phyloP scores from a whole-genome alignment of 2,113 vertebrate genomes.

The Pipra filicauda region DNA sequence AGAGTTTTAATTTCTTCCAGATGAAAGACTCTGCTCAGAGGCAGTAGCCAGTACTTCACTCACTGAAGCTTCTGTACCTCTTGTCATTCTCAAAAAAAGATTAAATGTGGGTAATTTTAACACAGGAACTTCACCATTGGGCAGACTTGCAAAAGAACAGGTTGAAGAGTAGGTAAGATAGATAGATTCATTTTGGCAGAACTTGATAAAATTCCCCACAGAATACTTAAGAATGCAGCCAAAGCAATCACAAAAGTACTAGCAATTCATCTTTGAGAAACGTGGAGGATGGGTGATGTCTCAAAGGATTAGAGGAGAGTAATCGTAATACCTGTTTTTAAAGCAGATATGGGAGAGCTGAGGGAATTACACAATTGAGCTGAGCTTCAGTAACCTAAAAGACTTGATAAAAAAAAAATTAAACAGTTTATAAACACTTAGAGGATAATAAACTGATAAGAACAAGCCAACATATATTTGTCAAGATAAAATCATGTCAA shows the following conservation, averaged over 20 bases:
- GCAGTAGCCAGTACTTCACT: not conserved
- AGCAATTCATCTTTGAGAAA: slow-evolving; percentile 21
- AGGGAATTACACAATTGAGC: not conserved
- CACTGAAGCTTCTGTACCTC: not conserved
- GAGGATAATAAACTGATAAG: slow-evolving; percentile 7
- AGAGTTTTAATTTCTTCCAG: not conserved
- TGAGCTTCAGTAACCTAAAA: not conserved
- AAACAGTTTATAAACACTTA: not conserved
- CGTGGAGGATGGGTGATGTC: not conserved
- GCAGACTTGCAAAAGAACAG: not conserved
- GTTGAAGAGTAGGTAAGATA: not conserved
- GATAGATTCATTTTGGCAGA: slow-evolving; percentile 15
- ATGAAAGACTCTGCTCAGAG: not conserved
- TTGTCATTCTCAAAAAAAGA: not conserved
- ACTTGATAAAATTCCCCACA: slow-evolving; percentile 8
- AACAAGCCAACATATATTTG: not conserved
- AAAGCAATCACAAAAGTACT: slow-evolving; percentile 29
- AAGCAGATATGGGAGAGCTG: not conserved
- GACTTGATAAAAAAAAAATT: not conserved
- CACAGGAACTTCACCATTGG: not conserved
- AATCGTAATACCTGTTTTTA: not conserved
- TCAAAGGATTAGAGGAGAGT: not conserved
- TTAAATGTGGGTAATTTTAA: not conserved
- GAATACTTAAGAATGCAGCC: slow-evolving; percentile 6
- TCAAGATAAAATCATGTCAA: not conserved